Percentiles rank a stretch among this genome's conserved stretches.
Evolutionary conservation across 2,797 vertebrate species (phyloP).

Genomic region (Sciaenops ocellatus): DNA sequence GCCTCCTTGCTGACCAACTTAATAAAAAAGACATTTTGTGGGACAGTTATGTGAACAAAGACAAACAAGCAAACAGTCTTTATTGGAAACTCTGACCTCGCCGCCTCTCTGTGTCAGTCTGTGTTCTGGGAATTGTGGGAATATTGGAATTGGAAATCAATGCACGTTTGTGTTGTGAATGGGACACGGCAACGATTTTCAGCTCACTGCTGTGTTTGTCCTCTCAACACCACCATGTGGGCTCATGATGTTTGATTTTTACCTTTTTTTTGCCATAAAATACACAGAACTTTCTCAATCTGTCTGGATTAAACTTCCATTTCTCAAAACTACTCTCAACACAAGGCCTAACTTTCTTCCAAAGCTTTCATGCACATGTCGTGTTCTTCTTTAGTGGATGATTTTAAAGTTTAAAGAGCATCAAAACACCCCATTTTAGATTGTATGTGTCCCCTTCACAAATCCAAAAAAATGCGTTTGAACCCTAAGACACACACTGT

Average conservation of each 20-base stretch:
- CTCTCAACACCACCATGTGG: neutral
- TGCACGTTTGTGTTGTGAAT: slow-evolving; percentile 49
- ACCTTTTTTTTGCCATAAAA: neutral
- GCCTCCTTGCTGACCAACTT: slow-evolving; percentile 57
- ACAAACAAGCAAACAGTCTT: slow-evolving; percentile 35
- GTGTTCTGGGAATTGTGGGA: slow-evolving; percentile 25
- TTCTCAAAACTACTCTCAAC: neutral
- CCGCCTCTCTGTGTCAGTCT: neutral
- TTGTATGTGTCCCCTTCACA: neutral
- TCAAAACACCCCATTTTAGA: too few relatives aligned
- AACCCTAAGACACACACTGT: neutral
- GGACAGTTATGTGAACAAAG: slow-evolving; percentile 58
- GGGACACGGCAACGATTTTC: slow-evolving; percentile 25
- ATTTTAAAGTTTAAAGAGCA: neutral
- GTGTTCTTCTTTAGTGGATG: neutral
- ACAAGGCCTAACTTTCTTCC: neutral
- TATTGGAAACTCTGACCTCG: slow-evolving; percentile 35
- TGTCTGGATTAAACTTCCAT: neutral
- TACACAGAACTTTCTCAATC: neutral
- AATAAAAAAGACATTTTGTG: slow-evolving; percentile 68
- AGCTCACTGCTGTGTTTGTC: slow-evolving; percentile 3
- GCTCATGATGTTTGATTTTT: neutral
- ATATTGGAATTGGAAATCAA: slow-evolving; percentile 66
- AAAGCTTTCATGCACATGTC: neutral
- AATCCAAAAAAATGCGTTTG: neutral